Conservation (phyloP, 2,797 vertebrate species). For the Cryptoblepharus egeriae region DNA sequence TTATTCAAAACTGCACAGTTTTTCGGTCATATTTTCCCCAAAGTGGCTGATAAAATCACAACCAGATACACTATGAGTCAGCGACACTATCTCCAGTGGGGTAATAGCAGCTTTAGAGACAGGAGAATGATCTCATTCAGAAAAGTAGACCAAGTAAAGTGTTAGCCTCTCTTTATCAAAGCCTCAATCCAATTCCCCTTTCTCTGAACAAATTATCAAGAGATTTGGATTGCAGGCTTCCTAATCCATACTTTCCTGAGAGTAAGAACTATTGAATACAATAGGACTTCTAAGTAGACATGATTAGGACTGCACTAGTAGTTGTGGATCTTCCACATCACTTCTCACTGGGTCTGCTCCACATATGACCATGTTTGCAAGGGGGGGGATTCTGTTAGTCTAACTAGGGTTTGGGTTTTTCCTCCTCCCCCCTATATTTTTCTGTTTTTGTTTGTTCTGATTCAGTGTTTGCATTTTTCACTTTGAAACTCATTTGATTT, state of each 20-base stretch:
- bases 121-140: too few relatives aligned
- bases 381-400: background rate
- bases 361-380: background rate
- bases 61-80: too few relatives aligned
- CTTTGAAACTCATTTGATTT: slow-evolving; percentile 20
- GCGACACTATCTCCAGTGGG: too few relatives aligned
- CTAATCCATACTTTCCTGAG: too few relatives aligned
- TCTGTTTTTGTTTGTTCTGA: background rate
- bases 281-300: too few relatives aligned
- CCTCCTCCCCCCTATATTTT: background rate
- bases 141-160: too few relatives aligned
- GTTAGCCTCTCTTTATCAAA: too few relatives aligned
- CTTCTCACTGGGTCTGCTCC: background rate
- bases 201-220: background rate
- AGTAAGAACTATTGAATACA: too few relatives aligned
- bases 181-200: background rate
- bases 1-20: background rate
- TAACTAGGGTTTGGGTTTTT: background rate
- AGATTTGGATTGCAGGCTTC: too few relatives aligned
- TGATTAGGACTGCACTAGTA: too few relatives aligned
- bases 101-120: too few relatives aligned
- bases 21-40: background rate
- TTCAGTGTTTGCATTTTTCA: background rate
- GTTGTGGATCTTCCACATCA: background rate
- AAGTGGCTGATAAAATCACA: background rate